Evolutionary conservation across 2,888 invertebrate genomes (phyloP).

Genomic region (Macrosoma leucophasiata): DNA sequence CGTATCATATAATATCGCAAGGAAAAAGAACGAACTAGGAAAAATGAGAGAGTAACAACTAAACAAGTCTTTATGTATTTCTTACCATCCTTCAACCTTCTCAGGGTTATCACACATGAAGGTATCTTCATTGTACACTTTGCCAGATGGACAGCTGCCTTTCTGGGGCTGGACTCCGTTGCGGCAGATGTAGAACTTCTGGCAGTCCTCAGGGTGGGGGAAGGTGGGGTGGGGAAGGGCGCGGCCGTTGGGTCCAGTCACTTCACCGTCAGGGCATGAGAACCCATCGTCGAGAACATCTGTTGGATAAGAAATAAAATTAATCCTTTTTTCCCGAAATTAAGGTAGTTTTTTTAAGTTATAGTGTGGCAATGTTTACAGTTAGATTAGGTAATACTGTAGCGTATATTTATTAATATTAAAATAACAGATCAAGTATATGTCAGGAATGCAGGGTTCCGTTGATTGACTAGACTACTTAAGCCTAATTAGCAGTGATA

Average conservation of each 20-base stretch:
- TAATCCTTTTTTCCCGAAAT: background rate
- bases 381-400: too few relatives aligned
- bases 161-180: slow-evolving; percentile 85
- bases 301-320: slow-evolving; percentile 34
- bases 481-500: too few relatives aligned
- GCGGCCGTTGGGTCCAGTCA: slow-evolving; percentile 80
- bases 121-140: slow-evolving; percentile 86
- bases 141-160: slow-evolving; percentile 82
- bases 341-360: too few relatives aligned
- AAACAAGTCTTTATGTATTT: background rate
- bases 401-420: too few relatives aligned
- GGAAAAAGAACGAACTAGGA: too few relatives aligned
- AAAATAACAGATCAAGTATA: too few relatives aligned
- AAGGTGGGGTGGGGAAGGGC: slow-evolving; percentile 85
- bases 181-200: slow-evolving; percentile 88
- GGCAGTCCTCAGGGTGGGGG: slow-evolving; percentile 86
- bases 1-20: too few relatives aligned
- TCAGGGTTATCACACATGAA: slow-evolving; percentile 86
- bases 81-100: slow-evolving; percentile 85
- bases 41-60: background rate
- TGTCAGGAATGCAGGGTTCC: too few relatives aligned
- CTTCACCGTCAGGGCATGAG: slow-evolving; percentile 82
- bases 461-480: too few relatives aligned
- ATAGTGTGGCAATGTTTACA: too few relatives aligned
- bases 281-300: slow-evolving; percentile 85